These are phyloP conservation scores for Addax nasomaculatus DNA, from an alignment of 2,113 vertebrate species.

Conservation along the genomic window DNA sequence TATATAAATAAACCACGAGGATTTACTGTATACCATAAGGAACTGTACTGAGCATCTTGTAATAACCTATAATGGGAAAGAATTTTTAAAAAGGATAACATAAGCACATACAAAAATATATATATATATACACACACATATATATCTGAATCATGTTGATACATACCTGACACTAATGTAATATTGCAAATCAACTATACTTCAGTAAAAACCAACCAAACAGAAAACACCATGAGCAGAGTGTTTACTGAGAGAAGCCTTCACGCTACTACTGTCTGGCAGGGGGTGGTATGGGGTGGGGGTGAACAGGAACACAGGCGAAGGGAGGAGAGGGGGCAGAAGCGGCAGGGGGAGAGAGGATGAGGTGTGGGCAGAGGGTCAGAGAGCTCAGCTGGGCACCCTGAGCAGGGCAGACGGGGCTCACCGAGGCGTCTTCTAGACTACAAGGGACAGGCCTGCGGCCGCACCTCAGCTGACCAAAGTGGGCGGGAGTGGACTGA, in stretches of 20 bases:
- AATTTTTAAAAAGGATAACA: not conserved
- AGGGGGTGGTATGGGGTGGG: not conserved
- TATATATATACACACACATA: not conserved
- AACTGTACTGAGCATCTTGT: not conserved
- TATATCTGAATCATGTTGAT: not conserved
- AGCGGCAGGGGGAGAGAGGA: not conserved
- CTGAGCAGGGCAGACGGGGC: not conserved
- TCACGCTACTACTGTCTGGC: not conserved
- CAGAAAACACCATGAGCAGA: not conserved
- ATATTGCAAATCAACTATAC: not conserved
- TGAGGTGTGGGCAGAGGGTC: rapidly evolving
- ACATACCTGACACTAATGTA: not conserved
- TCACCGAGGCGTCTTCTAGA: not conserved
- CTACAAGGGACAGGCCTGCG: rapidly evolving
- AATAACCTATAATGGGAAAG: not conserved
- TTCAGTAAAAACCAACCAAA: not conserved
- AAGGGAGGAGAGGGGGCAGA: rapidly evolving
- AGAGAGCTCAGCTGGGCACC: not conserved
- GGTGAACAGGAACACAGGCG: no score
- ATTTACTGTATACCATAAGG: not conserved
- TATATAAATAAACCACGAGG: not conserved
- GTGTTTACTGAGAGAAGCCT: not conserved
- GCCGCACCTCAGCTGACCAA: not conserved
- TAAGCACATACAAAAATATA: not conserved
- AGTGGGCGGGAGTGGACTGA: not conserved